Percentiles rank a stretch among this genome's conserved stretches.
Conservation (phyloP, 2,113 vertebrate genomes). For the Xenopus tropicalis region DNA sequence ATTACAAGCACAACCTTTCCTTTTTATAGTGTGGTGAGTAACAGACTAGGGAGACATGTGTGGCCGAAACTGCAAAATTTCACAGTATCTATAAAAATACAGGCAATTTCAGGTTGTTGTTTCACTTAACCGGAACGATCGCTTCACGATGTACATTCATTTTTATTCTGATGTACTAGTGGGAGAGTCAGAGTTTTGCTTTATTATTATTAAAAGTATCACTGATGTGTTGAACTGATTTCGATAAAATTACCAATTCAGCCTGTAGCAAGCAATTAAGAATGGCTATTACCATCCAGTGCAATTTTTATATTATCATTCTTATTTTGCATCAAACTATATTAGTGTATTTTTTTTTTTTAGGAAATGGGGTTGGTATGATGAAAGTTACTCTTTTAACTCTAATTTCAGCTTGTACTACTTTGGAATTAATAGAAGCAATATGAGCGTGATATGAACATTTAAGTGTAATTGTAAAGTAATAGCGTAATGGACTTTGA, state of each 20-base stretch:
- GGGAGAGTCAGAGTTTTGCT: not conserved
- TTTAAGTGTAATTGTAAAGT: slow-evolving; percentile 8
- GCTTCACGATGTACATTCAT: not conserved
- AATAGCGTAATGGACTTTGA: slow-evolving; percentile 3
- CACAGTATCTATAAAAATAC: too few relatives aligned
- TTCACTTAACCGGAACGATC: too few relatives aligned
- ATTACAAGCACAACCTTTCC: too few relatives aligned
- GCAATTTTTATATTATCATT: slow-evolving; percentile 34
- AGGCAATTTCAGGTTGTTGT: too few relatives aligned
- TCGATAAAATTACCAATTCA: slow-evolving; percentile 35
- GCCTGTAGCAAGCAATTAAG: slow-evolving; percentile 42
- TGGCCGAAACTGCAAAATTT: too few relatives aligned
- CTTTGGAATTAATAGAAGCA: slow-evolving; percentile 15
- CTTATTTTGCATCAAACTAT: slow-evolving; percentile 36
- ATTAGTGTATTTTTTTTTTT: slow-evolving; percentile 29
- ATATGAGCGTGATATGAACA: slow-evolving; percentile 14
- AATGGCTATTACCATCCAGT: slow-evolving; percentile 36
- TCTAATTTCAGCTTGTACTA: slow-evolving; percentile 15
- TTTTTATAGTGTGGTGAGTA: too few relatives aligned
- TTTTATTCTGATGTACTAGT: not conserved
- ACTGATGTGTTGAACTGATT: slow-evolving; percentile 33
- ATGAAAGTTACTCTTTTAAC: not conserved
- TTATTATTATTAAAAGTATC: slow-evolving; percentile 20
- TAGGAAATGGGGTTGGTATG: slow-evolving; percentile 7
- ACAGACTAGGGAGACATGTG: too few relatives aligned